phyloP scores from a whole-genome alignment of 2,113 vertebrate genomes.

The Charadrius vociferus region DNA sequence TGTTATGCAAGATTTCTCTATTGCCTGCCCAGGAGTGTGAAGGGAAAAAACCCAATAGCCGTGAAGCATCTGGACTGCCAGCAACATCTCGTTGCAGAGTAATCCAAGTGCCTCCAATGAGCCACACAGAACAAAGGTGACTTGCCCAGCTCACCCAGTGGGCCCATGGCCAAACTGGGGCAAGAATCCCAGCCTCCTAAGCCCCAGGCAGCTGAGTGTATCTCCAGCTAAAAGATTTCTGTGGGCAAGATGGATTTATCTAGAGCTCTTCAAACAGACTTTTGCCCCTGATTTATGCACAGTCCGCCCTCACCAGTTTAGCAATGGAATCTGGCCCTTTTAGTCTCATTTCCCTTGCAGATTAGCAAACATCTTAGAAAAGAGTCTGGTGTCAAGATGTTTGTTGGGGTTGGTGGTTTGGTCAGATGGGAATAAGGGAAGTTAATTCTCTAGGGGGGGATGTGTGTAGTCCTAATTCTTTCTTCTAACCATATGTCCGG shows the following conservation, averaged over 20 bases:
- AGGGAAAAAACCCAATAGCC: not conserved
- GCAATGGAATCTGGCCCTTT: not conserved
- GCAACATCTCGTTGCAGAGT: not conserved
- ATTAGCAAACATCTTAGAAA: not conserved
- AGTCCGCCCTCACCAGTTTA: not conserved
- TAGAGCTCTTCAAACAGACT: not conserved
- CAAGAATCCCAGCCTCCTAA: not conserved
- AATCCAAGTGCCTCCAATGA: not conserved
- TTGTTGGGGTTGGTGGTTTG: not conserved
- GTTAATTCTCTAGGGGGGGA: not conserved
- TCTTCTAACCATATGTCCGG: slow-evolving; percentile 6
- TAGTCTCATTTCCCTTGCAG: not conserved
- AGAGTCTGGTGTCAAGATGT: slow-evolving; percentile 42
- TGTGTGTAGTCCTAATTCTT: slow-evolving; percentile 43
- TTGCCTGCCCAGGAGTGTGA: not conserved
- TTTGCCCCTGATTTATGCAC: not conserved
- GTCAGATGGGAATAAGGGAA: slow-evolving; percentile 38
- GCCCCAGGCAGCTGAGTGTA: not conserved
- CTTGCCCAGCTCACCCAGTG: not conserved
- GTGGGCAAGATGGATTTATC: not conserved
- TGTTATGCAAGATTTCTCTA: not conserved
- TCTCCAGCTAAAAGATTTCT: not conserved
- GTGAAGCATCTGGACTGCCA: not conserved
- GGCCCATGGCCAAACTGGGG: not conserved
- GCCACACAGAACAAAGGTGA: not conserved